Evolutionary conservation across 2,888 invertebrate genomes (phyloP).

Genomic region (Agriopis marginaria): DNA sequence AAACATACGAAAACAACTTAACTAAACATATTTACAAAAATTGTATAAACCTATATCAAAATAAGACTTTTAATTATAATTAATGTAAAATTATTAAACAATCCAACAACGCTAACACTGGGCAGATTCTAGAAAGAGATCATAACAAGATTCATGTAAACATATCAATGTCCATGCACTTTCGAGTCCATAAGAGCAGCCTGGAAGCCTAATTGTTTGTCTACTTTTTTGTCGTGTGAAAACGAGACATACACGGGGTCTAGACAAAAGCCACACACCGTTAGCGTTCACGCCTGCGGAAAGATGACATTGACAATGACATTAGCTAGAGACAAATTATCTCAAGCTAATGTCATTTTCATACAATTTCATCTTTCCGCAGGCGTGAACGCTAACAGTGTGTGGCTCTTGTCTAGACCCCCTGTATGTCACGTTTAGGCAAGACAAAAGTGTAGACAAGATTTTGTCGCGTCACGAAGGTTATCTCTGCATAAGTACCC

Average conservation of each 20-base stretch:
- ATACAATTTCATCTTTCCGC: too few species aligned
- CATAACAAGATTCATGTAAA: conserved; percentile 83
- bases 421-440: background rate
- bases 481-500: conserved; percentile 1
- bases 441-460: background rate
- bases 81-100: conserved; percentile 73
- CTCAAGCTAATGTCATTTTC: too few species aligned
- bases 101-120: conserved; percentile 82
- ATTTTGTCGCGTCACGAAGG: background rate
- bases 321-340: too few species aligned
- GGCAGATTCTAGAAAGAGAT: conserved; percentile 85
- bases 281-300: too few species aligned
- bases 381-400: too few species aligned
- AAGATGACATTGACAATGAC: too few species aligned
- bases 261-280: too few species aligned
- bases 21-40: conserved; percentile 80
- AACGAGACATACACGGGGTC: background rate
- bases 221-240: background rate
- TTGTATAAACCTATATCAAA: conserved; percentile 80
- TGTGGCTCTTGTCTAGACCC: too few species aligned
- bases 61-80: conserved; percentile 72
- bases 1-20: conserved; percentile 51
- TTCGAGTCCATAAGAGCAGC: conserved; percentile 25
- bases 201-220: background rate
- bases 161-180: conserved; percentile 59